Base-by-base conservation (phyloP, 2,797 vertebrate genomes). In the Poeciliopsis gracilis region DNA sequence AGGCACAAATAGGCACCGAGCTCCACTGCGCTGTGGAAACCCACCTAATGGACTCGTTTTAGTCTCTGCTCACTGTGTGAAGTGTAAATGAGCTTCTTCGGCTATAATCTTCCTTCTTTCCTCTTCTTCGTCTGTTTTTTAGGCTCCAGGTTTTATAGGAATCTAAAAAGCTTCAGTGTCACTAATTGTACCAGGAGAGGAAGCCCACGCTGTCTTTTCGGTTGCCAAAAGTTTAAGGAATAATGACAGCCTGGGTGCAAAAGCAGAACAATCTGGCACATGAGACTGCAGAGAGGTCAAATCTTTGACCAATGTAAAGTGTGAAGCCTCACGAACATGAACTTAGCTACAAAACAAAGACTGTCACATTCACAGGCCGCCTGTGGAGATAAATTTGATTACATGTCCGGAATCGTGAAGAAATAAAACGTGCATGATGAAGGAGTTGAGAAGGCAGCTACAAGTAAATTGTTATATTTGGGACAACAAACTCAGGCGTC, bases 1-100 rank as follows among this genome's bases (percentile, higher is more conserved):
- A 86, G 83, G 78, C 82, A 89, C 83, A 90, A 90, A 86, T 88
- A 90, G 81, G 82, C 25, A 69, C 84, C 88, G 84, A 93, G 79
- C 84, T 91, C 87, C 83, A 71, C 76, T 83, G 75, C 77, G 72
- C 82, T 74, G 75, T 67, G 55, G 82, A 77, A 80, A 71, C 63
- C 66, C 36, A 74, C 73, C 81, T 53, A 76, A 78, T 71, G 74
- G 69, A 66, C 76, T 10, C 4, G 76, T 79, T 80, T 45, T 73
- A 41, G 43, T 69, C 46, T 6, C 73, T 84, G 41, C 79, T 73
- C 77, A 88, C 46, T n/a, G 16, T 8, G 5, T 9, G 4, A 55
- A 13, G 36, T 15, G 47, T 51, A n/a, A 33, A 43, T 46, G 53
- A 38, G 20, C 38, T 33, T 47, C 6, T 25, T 61, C 53, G 18